Evolutionary conservation across 2,113 vertebrate genomes (phyloP), one percentile per base, ranked within the genome.

Genomic region (Salvelinus namaycush): DNA sequence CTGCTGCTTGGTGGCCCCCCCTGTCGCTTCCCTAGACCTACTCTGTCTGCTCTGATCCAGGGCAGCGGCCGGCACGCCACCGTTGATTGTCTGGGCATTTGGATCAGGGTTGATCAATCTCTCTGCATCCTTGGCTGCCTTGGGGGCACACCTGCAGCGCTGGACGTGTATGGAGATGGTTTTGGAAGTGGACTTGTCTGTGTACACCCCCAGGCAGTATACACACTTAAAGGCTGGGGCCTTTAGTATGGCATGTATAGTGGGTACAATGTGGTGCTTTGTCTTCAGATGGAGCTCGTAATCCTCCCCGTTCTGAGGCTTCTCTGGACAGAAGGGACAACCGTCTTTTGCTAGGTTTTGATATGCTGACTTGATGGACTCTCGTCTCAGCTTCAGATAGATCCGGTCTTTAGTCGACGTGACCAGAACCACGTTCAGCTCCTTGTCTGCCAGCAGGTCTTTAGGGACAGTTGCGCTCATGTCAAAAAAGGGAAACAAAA

Each of bases 171-270:
- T 90, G 34, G 95, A 94, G 1, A 97, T 95, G n/a, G 96, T 95
- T 1, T 93, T 94, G 6, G 94, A 83, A 0, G 94, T 95, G 84
- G 95, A 95, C 26, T 92, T 96, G 39, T 95, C 95, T 0, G 93
- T 93, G 87, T 97, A 97, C 29, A 97, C 95, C 0, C 96, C 95
- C 5, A 94, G 95, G 83, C 95, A 97, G 87, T 95, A 95, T 79
- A 96, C 95, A 78, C 96, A 97, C 86, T 97, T 97, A 87, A 96
- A 97, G n/a, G 95, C 95, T 0, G 96, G 95, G 11, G 95, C 92
- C 78, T 95, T 96, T 4, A 97, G 62, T 54, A 96, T 93, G 0
- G 95, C 95, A 64, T 97, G 96, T 6, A 96, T 94, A 0, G 95
- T 96, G 0, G 95, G 95, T 79, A 93, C 94, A 16, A 97, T 94